phyloP scores from a whole-genome alignment of 2,113 vertebrate species.

The Epinephelus cyanopodus region DNA sequence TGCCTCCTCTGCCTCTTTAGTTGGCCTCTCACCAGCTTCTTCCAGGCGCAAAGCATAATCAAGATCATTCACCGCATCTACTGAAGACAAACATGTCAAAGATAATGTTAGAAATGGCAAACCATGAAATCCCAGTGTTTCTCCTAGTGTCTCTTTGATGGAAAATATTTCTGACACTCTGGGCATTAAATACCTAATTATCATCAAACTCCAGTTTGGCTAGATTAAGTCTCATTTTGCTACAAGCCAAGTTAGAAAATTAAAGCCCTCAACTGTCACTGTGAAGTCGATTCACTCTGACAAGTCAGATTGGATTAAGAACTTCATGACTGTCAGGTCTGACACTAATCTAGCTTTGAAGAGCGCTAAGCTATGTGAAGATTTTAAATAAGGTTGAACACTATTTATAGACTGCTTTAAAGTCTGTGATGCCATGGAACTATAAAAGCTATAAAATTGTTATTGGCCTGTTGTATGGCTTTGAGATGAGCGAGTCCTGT shows the following conservation, averaged over 20 bases:
- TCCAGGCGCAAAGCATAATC: constrained; percentile 6
- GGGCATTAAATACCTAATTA: constrained; percentile 17
- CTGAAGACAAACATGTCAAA: constrained; percentile 29
- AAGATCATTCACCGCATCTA: constrained; percentile 12
- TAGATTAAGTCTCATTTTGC: neutral
- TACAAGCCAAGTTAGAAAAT: constrained; percentile 13
- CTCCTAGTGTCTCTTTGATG: constrained; percentile 14
- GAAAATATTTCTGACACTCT: constrained; percentile 23
- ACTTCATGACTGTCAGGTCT: neutral
- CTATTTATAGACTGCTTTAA: neutral
- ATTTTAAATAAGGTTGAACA: neutral
- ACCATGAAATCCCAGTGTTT: neutral
- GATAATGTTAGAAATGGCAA: constrained; percentile 13
- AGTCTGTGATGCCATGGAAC: neutral
- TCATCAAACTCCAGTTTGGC: neutral
- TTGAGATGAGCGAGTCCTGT: neutral
- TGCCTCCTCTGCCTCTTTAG: constrained; percentile 31
- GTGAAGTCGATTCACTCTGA: constrained; percentile 2
- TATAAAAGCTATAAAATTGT: neutral
- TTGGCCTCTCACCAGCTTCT: constrained; percentile 33
- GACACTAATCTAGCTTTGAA: constrained; percentile 2
- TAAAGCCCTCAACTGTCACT: neutral
- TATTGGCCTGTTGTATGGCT: neutral
- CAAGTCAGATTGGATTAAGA: constrained; percentile 14
- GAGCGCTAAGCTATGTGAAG: neutral